Base-by-base conservation (phyloP, 2,888 invertebrate species). In the Helleia helle region DNA sequence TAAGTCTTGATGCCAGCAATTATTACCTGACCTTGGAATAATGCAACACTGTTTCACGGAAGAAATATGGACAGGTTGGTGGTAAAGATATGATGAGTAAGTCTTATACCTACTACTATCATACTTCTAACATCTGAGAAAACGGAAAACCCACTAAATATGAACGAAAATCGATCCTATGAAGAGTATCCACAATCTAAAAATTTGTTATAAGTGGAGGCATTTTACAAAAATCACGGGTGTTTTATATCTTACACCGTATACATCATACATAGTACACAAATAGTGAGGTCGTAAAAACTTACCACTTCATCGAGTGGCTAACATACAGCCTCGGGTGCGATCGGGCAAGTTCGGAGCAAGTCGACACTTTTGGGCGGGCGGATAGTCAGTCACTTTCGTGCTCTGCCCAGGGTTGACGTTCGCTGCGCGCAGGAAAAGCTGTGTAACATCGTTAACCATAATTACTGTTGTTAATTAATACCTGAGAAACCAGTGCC, bases 261-360 rank as follows among this genome's bases (percentile, higher is more conserved):
- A n/a, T n/a, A n/a, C n/a, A n/a, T n/a, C n/a, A n/a, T n/a, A n/a
- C n/a, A 70, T 69, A 66, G 62, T 66, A 63, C 63, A 73, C 67
- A 62, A 68, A 69, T 68, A 66, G 62, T 70, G 71, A 67, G 69
- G 69, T 76, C 76, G 70, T 81, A 79, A 80, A 80, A 81, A 77
- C 75, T 79, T 79, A 80, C 79, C 79, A 79, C 80, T 80, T 79
- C 80, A 81, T 80, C 77, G 75, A 73, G 76, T 74, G 68, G 75
- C 67, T 71, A 73, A 65, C 69, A 65, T 71, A 69, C 50, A 71
- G 71, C 71, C 73, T 59, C 61, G 61, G 52, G 31, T 30, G 9
- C 11, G 24, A 36, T 51, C 56, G 58, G 38, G 38, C 9, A 25
- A 24, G 45, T 43, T 71, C 76, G 74, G 58, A 30, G 14, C 9